A percentile compares a stretch with the other conserved stretches of the same genome.
Evolutionary conservation across 2,888 invertebrate species (phyloP).

Genomic region (Sminthurides aquaticus): DNA sequence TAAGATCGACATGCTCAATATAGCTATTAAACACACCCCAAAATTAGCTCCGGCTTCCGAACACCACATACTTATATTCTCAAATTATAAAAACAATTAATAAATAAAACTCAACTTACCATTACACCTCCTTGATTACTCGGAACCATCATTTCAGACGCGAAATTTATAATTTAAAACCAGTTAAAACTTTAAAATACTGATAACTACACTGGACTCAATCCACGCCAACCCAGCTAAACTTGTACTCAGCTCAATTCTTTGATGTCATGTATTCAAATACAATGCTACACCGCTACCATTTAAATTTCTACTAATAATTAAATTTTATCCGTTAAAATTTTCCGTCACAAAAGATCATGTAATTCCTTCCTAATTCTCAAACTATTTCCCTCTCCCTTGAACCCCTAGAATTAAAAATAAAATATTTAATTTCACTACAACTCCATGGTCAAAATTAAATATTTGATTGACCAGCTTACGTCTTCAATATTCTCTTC

Average conservation of each 20-base stretch:
- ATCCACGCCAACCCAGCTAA: not conserved
- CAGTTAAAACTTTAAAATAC: not conserved
- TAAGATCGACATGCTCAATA: too few relatives aligned
- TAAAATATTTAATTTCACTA: not conserved
- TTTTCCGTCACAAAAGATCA: too few relatives aligned
- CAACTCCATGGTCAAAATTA: too few relatives aligned
- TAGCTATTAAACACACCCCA: too few relatives aligned
- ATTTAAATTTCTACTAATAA: too few relatives aligned
- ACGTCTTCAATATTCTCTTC: too few relatives aligned
- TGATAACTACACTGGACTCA: not conserved
- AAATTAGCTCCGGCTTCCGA: too few relatives aligned
- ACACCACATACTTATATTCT: not conserved
- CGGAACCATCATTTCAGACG: not conserved
- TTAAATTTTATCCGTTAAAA: too few relatives aligned
- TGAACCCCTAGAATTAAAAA: too few relatives aligned
- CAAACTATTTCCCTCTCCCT: not conserved
- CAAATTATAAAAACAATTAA: not conserved
- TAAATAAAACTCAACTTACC: not conserved
- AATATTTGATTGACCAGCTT: too few relatives aligned
- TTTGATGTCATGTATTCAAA: too few relatives aligned
- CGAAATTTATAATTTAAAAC: not conserved
- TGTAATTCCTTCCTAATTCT: not conserved
- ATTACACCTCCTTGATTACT: not conserved
- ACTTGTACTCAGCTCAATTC: not conserved
- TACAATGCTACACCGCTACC: too few relatives aligned